Evolutionary conservation across 2,113 vertebrate species (phyloP), one percentile per base, ranked within the genome.

Genomic region (Otolemur garnettii): DNA sequence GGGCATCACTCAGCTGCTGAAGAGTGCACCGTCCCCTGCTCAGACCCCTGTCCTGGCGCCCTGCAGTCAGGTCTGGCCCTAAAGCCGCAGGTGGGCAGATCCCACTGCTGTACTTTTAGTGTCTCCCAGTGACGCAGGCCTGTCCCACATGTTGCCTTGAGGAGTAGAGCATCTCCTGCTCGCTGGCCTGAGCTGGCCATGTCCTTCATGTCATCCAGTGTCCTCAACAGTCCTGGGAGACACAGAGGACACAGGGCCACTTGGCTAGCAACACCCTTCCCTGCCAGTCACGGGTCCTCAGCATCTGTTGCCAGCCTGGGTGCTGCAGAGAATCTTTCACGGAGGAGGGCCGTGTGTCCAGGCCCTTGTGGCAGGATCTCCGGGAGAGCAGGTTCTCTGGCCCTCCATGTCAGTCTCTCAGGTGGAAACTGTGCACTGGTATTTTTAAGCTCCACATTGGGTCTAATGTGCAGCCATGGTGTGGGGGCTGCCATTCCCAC

Each of bases 101-200:
- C 12, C 18, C 0, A 18, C 28, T 0, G 7, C 71, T 0, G 0
- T 0, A 12, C 72, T 30, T 60, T 26, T 21, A 17, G 35, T 1
- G 5, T 60, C 69, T 22, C 42, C 35, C 0, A 57, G 35, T 3
- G 6, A 24, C 0, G 13, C 0, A 7, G 71, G 38, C 15, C 7
- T 19, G 71, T 21, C 57, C 13, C 75, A 0, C 0, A 8, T 1
- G 0, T 18, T 13, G 7, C 53, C 38, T 28, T 8, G 79, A 15
- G 57, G 42, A 9, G 4, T 21, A 4, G 18, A 10, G 28, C 57
- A 11, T 38, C 7, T 8, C 15, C 22, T 2, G 13, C 30, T 2
- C 1, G 30, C 55, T 13, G 35, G n/a, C n/a, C 81, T 7, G 28
- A 13, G 5, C 2, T 2, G 11, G 81, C 42, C 42, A 18, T 50